Conservation (phyloP, 2,888 invertebrate genomes). For the Luffia ferchaultella region DNA sequence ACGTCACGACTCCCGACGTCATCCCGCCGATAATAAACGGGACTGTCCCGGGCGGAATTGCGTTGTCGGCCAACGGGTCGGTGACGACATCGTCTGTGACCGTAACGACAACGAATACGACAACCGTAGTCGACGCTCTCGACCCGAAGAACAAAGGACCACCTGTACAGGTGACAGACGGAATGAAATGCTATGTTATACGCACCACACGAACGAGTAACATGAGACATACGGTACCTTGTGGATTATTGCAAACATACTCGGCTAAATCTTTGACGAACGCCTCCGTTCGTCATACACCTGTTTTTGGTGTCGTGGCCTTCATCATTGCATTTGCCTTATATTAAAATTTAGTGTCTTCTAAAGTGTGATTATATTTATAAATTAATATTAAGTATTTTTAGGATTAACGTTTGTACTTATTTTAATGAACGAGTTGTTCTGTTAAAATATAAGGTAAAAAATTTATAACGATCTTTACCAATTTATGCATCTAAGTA, state of each 20-base stretch:
- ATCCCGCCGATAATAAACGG: too few species aligned
- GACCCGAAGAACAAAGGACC: constrained; percentile 39
- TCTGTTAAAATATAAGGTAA: too few species aligned
- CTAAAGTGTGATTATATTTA: too few species aligned
- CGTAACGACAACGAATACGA: constrained; percentile 40
- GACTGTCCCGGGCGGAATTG: constrained; percentile 2
- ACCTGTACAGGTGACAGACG: constrained; percentile 41
- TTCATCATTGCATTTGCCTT: too few species aligned
- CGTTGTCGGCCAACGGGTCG: constrained; percentile 6
- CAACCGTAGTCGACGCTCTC: constrained; percentile 36
- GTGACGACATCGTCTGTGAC: constrained; percentile 31
- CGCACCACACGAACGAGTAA: constrained; percentile 27
- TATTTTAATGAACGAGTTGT: too few species aligned
- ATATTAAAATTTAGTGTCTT: too few species aligned
- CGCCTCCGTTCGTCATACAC: too few species aligned
- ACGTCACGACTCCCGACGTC: constrained; percentile 20
- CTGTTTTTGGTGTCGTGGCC: too few species aligned
- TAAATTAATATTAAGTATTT: too few species aligned
- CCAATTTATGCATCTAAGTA: too few species aligned
- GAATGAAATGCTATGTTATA: constrained; percentile 47
- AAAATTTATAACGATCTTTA: too few species aligned
- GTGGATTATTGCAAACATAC: constrained; percentile 44
- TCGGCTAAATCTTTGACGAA: constrained; percentile 41
- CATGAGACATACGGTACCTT: constrained; percentile 39
- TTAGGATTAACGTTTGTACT: too few species aligned